These are phyloP conservation scores for Deilephila porcellus DNA, from an alignment of 2,888 invertebrate genomes.

Conservation along the genomic window DNA sequence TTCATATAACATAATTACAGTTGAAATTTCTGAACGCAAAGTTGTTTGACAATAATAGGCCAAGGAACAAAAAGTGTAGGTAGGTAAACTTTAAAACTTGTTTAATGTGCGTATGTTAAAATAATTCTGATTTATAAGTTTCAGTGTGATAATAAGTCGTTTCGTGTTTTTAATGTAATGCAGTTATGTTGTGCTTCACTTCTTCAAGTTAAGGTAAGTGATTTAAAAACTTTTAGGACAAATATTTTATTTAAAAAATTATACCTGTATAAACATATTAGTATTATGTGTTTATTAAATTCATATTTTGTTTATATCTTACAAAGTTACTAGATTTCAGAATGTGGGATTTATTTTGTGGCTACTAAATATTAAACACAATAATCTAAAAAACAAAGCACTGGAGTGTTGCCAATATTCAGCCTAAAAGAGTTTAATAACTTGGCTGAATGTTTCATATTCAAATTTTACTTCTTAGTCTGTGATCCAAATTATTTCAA, in stretches of 20 bases:
- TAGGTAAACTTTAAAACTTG: constrained; percentile 5
- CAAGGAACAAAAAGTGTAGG: neutral
- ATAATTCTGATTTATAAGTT: neutral
- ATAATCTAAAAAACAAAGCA: neutral
- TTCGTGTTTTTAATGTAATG: neutral
- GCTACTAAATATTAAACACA: neutral
- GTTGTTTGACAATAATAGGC: neutral
- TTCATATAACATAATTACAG: no score
- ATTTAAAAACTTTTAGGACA: neutral
- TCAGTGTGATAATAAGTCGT: neutral
- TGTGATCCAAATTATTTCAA: no score
- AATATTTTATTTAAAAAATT: neutral
- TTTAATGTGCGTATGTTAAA: neutral
- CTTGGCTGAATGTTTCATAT: no score
- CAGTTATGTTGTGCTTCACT: neutral
- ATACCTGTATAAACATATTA: neutral
- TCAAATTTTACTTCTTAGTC: no score
- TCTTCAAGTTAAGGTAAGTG: neutral
- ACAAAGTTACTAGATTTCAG: neutral
- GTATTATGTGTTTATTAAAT: no score
- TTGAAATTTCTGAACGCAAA: neutral
- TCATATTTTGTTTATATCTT: neutral
- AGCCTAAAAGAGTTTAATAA: neutral
- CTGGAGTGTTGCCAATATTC: neutral
- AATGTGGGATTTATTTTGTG: neutral